Conservation (phyloP, 2,888 invertebrate genomes). For the Drosophila birchii region DNA sequence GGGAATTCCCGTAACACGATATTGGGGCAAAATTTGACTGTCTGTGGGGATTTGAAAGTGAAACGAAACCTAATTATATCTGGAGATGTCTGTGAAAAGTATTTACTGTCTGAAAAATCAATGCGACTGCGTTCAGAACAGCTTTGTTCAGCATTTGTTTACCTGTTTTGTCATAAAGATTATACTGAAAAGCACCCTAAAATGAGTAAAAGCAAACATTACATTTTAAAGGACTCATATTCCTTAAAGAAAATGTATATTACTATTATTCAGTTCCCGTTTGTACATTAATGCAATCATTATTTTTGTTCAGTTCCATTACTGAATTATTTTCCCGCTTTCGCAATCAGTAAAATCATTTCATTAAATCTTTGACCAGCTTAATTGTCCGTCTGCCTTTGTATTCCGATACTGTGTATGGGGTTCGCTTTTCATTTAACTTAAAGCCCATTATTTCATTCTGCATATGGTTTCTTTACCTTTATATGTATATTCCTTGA, state of each 20-base stretch:
- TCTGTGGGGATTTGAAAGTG: slow-evolving; percentile 20
- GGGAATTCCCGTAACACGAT: background rate
- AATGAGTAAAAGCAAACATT: background rate
- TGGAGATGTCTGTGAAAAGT: background rate
- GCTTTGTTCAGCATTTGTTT: background rate
- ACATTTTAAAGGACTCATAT: background rate
- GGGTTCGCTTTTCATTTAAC: background rate
- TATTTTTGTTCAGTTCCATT: background rate
- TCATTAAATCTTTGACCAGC: slow-evolving; percentile 12
- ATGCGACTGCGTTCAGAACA: too few relatives aligned
- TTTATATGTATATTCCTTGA: slow-evolving; percentile 11
- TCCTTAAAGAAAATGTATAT: background rate
- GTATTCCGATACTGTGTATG: background rate
- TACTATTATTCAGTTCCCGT: background rate
- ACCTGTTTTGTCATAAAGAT: background rate
- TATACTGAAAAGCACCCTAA: background rate
- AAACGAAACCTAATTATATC: slow-evolving; percentile 24
- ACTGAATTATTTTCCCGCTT: slow-evolving; percentile 7
- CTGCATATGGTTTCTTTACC: background rate
- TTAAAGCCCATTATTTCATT: slow-evolving; percentile 2
- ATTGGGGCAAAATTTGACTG: background rate
- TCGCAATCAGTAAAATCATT: slow-evolving; percentile 13
- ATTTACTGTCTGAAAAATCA: background rate
- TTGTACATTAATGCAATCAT: background rate
- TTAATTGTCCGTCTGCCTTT: slow-evolving; percentile 28